Evolutionary conservation across 2,113 vertebrate genomes (phyloP), one percentile per base, ranked within the genome.

Genomic region (Meleagris gallopavo): DNA sequence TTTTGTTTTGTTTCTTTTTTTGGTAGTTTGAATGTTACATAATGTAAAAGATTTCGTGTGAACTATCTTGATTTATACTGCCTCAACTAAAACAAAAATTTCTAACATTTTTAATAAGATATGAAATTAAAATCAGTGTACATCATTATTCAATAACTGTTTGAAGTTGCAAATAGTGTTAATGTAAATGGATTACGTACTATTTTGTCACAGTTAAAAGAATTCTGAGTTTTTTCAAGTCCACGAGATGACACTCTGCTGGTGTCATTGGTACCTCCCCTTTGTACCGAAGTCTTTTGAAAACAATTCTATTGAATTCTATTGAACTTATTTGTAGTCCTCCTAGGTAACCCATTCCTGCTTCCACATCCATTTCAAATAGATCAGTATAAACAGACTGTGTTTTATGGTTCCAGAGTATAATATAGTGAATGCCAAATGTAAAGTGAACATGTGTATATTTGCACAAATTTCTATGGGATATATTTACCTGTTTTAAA

Each of bases 131-230:
- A 67, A 34, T 5, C 2, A 58, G 10, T 25, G 16, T n/a, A 79
- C n/a, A 8, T 7, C 46, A 46, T 25, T 66, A 73, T 43, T 41
- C 48, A 45, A 60, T 25, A 66, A 3, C 29, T 67, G 22, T 76
- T 67, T 72, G 25, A 76, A 67, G 66, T 38, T 80, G 6, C 4
- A 54, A 8, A 2, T 0, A 5, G 40, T 70, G 32, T 6, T 65
- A 36, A 57, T 6, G 12, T 50, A 70, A 73, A 45, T 57, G 36
- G 0, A 0, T 0, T 40, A 50, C 66, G 14, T 45, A n/a, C 4
- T 4, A 30, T 79, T 60, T 58, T 45, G 19, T 52, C 8, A 40
- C 54, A 82, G 7, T 8, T 64, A 38, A 0, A 0, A 38, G 2
- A 52, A 7, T 32, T 73, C 83, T 62, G 57, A 13, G 4, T 90